Base-by-base conservation (phyloP, 53 echinoderm and acorn worm species). In the Arbacia lixula region DNA sequence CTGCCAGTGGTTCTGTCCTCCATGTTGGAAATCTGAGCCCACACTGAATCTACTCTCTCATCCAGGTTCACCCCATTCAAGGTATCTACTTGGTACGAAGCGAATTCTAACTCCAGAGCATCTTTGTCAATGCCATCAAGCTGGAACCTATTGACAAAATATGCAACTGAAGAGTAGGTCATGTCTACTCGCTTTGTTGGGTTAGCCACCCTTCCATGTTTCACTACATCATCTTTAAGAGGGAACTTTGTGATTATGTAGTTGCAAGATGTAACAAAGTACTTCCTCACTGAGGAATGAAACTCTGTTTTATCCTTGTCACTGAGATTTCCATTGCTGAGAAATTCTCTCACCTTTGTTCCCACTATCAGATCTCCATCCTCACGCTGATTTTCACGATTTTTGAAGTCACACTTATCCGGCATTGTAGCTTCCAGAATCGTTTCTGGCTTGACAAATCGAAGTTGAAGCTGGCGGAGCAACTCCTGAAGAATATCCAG, bases 291-390 rank as follows among this genome's bases (percentile, higher is more conserved):
- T 75, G 86, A 76, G 40, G 58, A 71, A 73, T 85, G 32, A 71
- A 85, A 85, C 60, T 85, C 85, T 73, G 63, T 64, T 52, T 60
- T 62, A 34, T 86, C 75, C 34, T 49, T 17, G 11, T 76, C 67
- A 52, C 46, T 56, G 71, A 88, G 50, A 6, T 84, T 34, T 51
- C 73, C 63, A 52, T 38, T 60, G 36, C 39, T 73, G 21, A 88
- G 62, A 37, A 88, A 65, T 27, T 83, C 76, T 56, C 53, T 84
- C 56, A 88, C 84, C 30, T 84, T 73, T 53, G 60, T n/a, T 30
- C 88, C 84, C 21, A 84, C 54, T 12, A 86, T 86, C 38, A 86
- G 74, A 39, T 86, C 86, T 51, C 40, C 66, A 74, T 88, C 75
- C 41, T 57, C 34, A 39, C 53, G 71, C 51, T 88, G 66, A 72